Evolutionary conservation across 2,113 vertebrate species (phyloP).

Genomic region (Oenanthe oenanthe): DNA sequence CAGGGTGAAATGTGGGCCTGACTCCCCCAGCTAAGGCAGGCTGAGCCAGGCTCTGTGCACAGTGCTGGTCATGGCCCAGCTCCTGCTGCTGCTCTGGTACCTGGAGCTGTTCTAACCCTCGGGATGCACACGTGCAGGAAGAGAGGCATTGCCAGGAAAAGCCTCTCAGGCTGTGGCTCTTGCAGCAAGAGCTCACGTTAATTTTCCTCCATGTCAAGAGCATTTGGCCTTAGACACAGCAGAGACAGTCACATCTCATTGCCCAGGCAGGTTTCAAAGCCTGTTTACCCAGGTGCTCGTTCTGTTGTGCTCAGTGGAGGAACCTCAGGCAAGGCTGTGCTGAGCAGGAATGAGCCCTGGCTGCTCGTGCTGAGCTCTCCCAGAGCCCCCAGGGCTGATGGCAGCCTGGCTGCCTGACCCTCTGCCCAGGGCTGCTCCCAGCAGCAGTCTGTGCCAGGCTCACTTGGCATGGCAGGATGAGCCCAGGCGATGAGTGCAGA

Average conservation of each 20-base stretch:
- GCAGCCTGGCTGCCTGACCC: not conserved
- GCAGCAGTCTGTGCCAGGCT: fast-evolving
- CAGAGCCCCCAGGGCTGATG: not conserved
- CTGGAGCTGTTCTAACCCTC: not conserved
- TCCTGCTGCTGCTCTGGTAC: not conserved
- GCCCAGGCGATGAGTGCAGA: not conserved
- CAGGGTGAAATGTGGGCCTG: fast-evolving
- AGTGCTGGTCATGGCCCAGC: fast-evolving
- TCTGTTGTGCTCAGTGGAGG: not conserved
- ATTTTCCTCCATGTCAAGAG: constrained; percentile 47
- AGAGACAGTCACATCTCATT: constrained; percentile 42
- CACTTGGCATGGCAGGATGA: not conserved
- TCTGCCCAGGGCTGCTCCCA: not conserved
- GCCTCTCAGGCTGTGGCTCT: constrained; percentile 7
- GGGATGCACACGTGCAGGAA: not conserved
- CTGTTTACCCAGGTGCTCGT: constrained; percentile 30
- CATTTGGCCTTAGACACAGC: constrained; percentile 33
- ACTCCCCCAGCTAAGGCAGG: fast-evolving
- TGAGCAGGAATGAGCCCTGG: not conserved
- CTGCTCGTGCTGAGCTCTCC: not conserved
- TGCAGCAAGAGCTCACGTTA: constrained; percentile 18
- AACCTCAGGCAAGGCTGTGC: not conserved
- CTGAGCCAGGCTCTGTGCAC: fast-evolving
- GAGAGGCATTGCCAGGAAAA: not conserved
- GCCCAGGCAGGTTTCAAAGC: constrained; percentile 7